Evolutionary conservation across 30 jellyfish, hydroid and myxozoan genomes (phyloP), one percentile per base, ranked within the genome.

Genomic region (Pelagia noctiluca): DNA sequence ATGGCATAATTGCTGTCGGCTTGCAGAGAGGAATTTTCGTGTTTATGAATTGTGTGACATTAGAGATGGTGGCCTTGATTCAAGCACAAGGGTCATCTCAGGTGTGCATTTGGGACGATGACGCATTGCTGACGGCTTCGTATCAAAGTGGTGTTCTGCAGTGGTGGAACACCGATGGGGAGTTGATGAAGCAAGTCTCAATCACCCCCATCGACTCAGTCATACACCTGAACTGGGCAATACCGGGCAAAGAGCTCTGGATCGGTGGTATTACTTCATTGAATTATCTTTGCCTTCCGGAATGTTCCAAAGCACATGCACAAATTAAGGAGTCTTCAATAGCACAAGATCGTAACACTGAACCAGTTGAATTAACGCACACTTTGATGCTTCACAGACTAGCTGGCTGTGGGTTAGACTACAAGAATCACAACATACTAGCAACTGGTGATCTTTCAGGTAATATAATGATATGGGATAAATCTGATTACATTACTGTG

Each of bases 391-490:
- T 61, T 46, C 96, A 78, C 19, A 67, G 33, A 33, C 67, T 94
- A 24, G 88, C 97, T 73, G 99, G 99, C 2, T 94, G 99, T 82
- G 99, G 99, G 18, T 72, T 94, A 2, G 89, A 57, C 47, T 69
- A 68, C 38, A 81, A 78, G 33, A 85, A 65, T 31, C 28, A 48
- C 18, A 49, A 30, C 23, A 53, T 72, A 18, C 85, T 94, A 23
- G 97, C 96, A 0, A 81, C 99, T 29, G 99, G 99, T 21, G 99
- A 94, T 63, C 90, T 94, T 34, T 80, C 97, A 18, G 99, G 99
- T 48, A 84, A 88, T 67, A 83, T 94, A 2, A 31, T 82, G 68
- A 30, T 52, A 3, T 52, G 68, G 68, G 68, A 52, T 30, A 52
- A 52, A 19, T 52, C 28, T 52, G 68, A 52, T 10, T 42, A 8